phyloP scores from a whole-genome alignment of 2,797 vertebrate genomes.

The Bryconaethiops microstoma region DNA sequence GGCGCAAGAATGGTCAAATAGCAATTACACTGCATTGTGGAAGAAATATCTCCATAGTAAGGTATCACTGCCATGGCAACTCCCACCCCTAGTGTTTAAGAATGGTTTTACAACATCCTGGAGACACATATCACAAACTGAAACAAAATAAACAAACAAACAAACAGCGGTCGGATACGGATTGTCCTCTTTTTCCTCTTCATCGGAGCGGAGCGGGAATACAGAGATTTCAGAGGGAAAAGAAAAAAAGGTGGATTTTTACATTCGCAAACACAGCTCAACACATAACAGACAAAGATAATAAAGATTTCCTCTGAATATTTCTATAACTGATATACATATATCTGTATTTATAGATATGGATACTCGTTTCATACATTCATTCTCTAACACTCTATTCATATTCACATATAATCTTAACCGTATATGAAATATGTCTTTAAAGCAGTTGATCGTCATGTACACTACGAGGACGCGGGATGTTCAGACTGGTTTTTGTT shows the following conservation, averaged over 20 bases:
- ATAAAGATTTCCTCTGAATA: conserved; percentile 75
- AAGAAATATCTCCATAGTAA: too few species aligned
- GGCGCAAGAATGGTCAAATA: too few species aligned
- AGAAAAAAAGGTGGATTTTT: conserved; percentile 32
- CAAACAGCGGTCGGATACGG: not conserved
- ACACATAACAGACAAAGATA: conserved; percentile 77
- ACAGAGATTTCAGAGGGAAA: conserved; percentile 22
- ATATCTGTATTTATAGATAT: conserved; percentile 75
- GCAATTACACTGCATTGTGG: too few species aligned
- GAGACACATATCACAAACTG: not conserved
- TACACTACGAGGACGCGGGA: conserved; percentile 65
- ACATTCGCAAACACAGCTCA: conserved; percentile 70
- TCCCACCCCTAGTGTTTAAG: too few species aligned
- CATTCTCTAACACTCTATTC: conserved; percentile 84
- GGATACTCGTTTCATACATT: conserved; percentile 83
- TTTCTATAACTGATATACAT: conserved; percentile 75
- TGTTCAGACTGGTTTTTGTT: conserved; percentile 55
- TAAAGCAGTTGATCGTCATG: conserved; percentile 72
- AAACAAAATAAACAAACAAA: not conserved
- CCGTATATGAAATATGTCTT: conserved; percentile 69
- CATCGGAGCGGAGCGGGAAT: not conserved
- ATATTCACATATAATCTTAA: conserved; percentile 84
- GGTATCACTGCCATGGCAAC: too few species aligned
- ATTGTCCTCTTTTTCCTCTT: conserved; percentile 33
- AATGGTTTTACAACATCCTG: not conserved